phyloP scores from a whole-genome alignment of 1,140 invertebrate genomes.

The Aphelinus certus region DNA sequence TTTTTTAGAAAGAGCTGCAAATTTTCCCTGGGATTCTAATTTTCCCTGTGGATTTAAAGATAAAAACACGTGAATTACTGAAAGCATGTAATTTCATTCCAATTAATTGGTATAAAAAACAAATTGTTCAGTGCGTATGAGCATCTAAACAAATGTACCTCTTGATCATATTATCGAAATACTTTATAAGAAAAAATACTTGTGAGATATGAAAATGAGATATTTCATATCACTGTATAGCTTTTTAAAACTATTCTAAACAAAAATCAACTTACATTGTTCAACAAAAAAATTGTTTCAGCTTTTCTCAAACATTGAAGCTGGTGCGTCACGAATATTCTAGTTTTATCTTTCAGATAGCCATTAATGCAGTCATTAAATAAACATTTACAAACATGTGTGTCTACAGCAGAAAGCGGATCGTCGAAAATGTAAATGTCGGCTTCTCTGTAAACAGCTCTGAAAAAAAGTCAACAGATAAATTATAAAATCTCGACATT shows the following conservation, averaged over 20 bases:
- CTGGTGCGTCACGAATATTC: slow-evolving; percentile 83
- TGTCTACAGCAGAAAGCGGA: slow-evolving; percentile 80
- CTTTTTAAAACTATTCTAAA: neutral
- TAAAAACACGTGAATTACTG: slow-evolving; percentile 1
- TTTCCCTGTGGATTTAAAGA: slow-evolving; percentile 15
- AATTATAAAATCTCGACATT: no score
- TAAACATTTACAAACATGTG: slow-evolving; percentile 78
- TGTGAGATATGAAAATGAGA: no score
- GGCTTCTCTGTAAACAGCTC: slow-evolving; percentile 82
- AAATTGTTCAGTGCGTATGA: no score
- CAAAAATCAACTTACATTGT: slow-evolving; percentile 66
- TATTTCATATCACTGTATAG: no score
- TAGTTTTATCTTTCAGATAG: slow-evolving; percentile 75
- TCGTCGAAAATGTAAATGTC: slow-evolving; percentile 85
- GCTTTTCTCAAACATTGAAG: slow-evolving; percentile 79
- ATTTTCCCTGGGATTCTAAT: slow-evolving; percentile 37
- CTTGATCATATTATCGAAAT: no score
- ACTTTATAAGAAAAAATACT: no score
- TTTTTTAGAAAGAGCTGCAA: slow-evolving; percentile 25
- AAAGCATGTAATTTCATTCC: neutral
- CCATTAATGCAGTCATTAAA: slow-evolving; percentile 75
- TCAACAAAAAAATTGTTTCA: slow-evolving; percentile 72
- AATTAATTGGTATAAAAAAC: no score
- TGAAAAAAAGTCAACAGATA: slow-evolving; percentile 44
- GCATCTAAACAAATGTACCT: no score